Conservation (phyloP, 2,888 invertebrate genomes). For the Trissoscelio sp. region DNA sequence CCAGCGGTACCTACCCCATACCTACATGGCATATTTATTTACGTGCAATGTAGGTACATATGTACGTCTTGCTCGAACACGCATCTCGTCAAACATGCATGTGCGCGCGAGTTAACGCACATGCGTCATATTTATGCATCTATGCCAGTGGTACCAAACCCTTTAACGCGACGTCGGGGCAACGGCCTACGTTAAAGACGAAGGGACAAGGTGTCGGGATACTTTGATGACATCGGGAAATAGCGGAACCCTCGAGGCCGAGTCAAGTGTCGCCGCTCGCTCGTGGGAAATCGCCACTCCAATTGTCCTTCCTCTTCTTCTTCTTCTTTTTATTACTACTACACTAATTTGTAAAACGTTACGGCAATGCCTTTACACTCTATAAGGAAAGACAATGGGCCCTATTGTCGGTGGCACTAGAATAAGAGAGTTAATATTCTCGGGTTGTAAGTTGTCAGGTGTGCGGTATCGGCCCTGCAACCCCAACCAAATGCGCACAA, state of each 20-base stretch:
- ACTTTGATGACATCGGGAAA: slow-evolving; percentile 32
- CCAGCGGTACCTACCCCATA: slow-evolving; percentile 72
- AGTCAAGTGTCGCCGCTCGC: slow-evolving; percentile 34
- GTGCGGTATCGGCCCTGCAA: slow-evolving; percentile 11
- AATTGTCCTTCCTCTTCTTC: slow-evolving; percentile 20
- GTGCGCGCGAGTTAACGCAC: slow-evolving; percentile 55
- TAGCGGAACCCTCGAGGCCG: neutral
- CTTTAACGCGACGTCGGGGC: slow-evolving; percentile 78
- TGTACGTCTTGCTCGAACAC: slow-evolving; percentile 75
- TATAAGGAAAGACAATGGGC: slow-evolving; percentile 31
- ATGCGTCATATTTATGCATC: slow-evolving; percentile 78
- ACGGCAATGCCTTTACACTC: slow-evolving; percentile 14
- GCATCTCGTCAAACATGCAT: slow-evolving; percentile 62
- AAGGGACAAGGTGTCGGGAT: slow-evolving; percentile 70
- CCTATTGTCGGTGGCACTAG: slow-evolving; percentile 4
- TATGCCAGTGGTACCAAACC: slow-evolving; percentile 83
- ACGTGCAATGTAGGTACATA: slow-evolving; percentile 77
- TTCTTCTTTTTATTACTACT: slow-evolving; percentile 10
- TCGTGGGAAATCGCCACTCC: slow-evolving; percentile 55
- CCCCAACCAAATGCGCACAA: slow-evolving; percentile 12
- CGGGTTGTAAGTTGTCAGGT: slow-evolving; percentile 47
- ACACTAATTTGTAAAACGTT: slow-evolving; percentile 48
- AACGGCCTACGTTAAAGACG: slow-evolving; percentile 82
- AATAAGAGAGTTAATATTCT: slow-evolving; percentile 37
- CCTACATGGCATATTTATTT: slow-evolving; percentile 82